A percentile compares a stretch with the other conserved stretches of the same genome.
phyloP scores from a whole-genome alignment of 2,888 invertebrate genomes.

The Drosophila buzzatii region DNA sequence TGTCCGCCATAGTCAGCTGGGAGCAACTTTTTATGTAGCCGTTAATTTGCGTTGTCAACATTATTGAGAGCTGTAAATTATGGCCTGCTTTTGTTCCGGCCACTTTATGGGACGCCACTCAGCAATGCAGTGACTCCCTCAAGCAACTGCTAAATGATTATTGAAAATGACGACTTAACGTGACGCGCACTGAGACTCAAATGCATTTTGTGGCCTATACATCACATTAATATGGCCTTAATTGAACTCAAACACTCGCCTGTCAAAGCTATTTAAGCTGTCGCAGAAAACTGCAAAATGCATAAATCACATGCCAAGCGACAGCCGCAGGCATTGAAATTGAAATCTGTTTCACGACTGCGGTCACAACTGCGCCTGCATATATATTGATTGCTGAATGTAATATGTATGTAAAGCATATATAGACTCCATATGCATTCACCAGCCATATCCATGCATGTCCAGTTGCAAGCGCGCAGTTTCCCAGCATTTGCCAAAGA shows the following conservation, averaged over 20 bases:
- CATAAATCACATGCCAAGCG: constrained; percentile 42
- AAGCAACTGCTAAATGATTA: constrained; percentile 27
- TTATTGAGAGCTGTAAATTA: constrained; percentile 45
- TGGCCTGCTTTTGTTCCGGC: constrained; percentile 44
- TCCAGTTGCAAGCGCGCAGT: constrained; percentile 36
- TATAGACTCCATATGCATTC: constrained; percentile 5
- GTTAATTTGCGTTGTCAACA: constrained; percentile 67
- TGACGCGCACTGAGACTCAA: constrained; percentile 6
- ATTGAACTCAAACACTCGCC: constrained; percentile 30
- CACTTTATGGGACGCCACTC: constrained; percentile 37
- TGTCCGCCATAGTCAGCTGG: constrained; percentile 16
- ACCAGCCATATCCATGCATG: constrained; percentile 5
- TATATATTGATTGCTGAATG: constrained; percentile 19
- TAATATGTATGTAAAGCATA: constrained; percentile 6
- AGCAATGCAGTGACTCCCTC: constrained; percentile 49
- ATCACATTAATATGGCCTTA: constrained; percentile 37
- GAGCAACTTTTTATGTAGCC: constrained; percentile 58
- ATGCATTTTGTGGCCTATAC: background rate
- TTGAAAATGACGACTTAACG: constrained; percentile 24
- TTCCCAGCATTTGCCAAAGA: constrained; percentile 29
- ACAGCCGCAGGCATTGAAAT: constrained; percentile 21
- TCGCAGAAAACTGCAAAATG: constrained; percentile 18
- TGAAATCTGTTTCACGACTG: constrained; percentile 24
- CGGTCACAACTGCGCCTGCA: constrained; percentile 13
- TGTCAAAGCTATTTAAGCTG: background rate